Evolutionary conservation across 2,888 invertebrate genomes (phyloP).

Genomic region (Eugnorisma glareosa): DNA sequence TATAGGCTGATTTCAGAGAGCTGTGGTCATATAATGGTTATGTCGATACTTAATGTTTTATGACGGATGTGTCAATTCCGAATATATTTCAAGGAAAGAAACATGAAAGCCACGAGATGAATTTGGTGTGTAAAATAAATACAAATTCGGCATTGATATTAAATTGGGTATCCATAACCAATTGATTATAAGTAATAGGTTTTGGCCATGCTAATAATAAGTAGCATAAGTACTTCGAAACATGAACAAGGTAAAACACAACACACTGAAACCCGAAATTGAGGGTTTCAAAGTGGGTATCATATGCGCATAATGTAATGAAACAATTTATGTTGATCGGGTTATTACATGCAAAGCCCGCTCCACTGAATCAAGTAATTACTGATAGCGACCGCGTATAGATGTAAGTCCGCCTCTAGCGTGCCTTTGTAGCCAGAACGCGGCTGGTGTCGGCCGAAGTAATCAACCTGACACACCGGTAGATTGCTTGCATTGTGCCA

Average conservation of each 20-base stretch:
- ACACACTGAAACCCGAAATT: background rate
- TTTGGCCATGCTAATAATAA: background rate
- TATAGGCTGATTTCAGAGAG: background rate
- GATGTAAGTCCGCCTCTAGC: conserved; percentile 13
- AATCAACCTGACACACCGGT: conserved; percentile 43
- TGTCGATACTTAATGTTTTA: background rate
- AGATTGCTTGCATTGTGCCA: conserved; percentile 47
- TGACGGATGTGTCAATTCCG: background rate
- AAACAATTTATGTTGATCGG: conserved; percentile 38
- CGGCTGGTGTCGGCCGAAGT: conserved; percentile 8
- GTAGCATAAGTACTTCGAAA: background rate
- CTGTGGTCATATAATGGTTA: background rate
- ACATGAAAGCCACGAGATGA: background rate
- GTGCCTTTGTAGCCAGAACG: conserved; percentile 34
- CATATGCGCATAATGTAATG: conserved; percentile 45
- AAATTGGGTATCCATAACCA: conserved; percentile 8
- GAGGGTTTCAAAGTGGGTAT: conserved; percentile 15
- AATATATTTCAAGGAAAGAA: background rate
- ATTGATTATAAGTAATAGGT: background rate
- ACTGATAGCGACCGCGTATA: conserved; percentile 21
- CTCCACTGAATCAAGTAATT: conserved; percentile 45
- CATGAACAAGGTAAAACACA: conserved; percentile 4
- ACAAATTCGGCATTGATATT: background rate
- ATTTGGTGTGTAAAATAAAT: background rate
- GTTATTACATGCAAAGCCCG: conserved; percentile 22